Evolutionary conservation across 2,113 vertebrate species (phyloP), one percentile per base, ranked within the genome.

Genomic region (Coptodon bakossiorum): DNA sequence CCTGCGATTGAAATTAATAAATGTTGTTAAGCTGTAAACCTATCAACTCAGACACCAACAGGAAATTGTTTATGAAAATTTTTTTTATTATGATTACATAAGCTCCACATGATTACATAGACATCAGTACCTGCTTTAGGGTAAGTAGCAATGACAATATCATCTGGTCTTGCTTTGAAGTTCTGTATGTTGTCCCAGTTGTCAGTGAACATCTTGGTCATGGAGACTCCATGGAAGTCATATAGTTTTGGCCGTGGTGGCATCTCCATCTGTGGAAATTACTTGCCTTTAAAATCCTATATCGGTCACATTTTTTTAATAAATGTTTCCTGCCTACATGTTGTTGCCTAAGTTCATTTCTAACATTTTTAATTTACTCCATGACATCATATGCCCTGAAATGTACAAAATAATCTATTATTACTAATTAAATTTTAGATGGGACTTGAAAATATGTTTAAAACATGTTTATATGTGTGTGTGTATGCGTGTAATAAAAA

Each of bases 71-170:
- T 66, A 82, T 61, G 14, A 48, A 76, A 50, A 12, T 22, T 29
- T 5, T 29, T 29, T 29, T 29, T n/a, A 66, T 12, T 73, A 45
- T 45, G 38, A 73, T 50, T 50, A 31, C 40, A 73, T 73, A 76
- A 50, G 24, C 27, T 31, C 1, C 71, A 52, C 5, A 3, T 45
- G 9, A 17, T 31, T 78, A 31, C 6, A 78, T 5, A 50, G 9
- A 54, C 6, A 61, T 7, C 3, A 76, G 31, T 9, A 98, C 97
- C 97, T 96, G 97, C 94, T 95, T 98, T 98, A 17, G 97, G 97
- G 78, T 97, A 98, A 19, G 97, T 96, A n/a, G 94, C 97, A 53
- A 98, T 95, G 27, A 98, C 88, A 50, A 98, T 95, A 45, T 98
- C 97, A 36, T 97, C 96, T 3, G 96, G 92, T 86, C 93, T 96